Evolutionary conservation across 2,113 vertebrate genomes (phyloP).

Genomic region (Siniperca chuatsi): DNA sequence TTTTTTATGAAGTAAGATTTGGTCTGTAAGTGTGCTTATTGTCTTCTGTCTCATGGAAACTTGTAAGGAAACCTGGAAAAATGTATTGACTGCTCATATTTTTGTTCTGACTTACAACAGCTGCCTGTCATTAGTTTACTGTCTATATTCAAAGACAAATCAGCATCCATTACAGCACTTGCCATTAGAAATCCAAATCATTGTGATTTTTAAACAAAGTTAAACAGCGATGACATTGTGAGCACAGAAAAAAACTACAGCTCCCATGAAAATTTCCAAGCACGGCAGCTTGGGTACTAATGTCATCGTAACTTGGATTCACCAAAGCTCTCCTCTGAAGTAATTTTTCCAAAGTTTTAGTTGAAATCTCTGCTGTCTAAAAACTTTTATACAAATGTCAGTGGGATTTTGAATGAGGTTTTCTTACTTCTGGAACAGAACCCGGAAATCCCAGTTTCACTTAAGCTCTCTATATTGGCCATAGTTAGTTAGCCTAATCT

Average conservation of each 20-base stretch:
- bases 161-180: background rate
- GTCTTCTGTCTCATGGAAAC: constrained; percentile 2
- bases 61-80: background rate
- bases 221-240: background rate
- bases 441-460: too few relatives aligned
- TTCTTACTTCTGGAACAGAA: too few relatives aligned
- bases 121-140: background rate
- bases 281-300: background rate
- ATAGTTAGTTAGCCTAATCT: background rate
- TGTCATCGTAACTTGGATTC: background rate
- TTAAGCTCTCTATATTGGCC: background rate
- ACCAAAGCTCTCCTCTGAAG: background rate
- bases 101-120: background rate
- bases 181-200: background rate
- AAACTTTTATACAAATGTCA: background rate
- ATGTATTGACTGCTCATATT: constrained; percentile 7
- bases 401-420: too few relatives aligned
- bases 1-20: background rate
- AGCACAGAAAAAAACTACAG: background rate
- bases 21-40: background rate
- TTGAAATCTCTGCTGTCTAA: too few relatives aligned
- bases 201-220: background rate
- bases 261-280: background rate
- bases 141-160: background rate
- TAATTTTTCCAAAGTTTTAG: background rate